These are phyloP conservation scores for Poeciliopsis infans DNA, from an alignment of 2,797 vertebrate species.

Conservation along the genomic window DNA sequence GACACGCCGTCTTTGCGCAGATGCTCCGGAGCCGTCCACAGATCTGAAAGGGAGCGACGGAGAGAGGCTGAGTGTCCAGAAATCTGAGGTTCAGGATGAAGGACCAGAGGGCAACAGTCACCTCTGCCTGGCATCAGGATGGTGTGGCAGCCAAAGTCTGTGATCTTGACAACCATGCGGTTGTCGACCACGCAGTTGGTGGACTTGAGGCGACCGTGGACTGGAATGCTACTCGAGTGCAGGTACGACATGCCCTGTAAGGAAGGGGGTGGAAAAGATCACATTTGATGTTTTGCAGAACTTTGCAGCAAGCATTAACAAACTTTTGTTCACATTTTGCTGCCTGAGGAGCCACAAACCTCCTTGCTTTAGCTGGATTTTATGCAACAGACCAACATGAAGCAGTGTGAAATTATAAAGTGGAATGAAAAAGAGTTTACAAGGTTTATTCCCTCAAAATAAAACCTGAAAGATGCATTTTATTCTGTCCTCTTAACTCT, in stretches of 20 bases:
- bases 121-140: constrained; percentile 87
- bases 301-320: background rate
- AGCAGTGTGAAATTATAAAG: background rate
- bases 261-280: background rate
- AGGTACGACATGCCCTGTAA: constrained; percentile 95
- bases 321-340: background rate
- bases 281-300: background rate
- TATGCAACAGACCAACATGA: background rate
- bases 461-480: background rate
- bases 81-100: background rate
- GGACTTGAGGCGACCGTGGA: constrained; percentile 94
- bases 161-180: constrained; percentile 98
- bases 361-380: background rate
- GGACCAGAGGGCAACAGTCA: constrained; percentile 31
- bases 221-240: constrained; percentile 90
- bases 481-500: background rate
- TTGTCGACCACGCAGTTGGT: constrained; percentile 96
- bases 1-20: constrained; percentile 85
- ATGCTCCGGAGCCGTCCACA: constrained; percentile 92
- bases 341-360: background rate
- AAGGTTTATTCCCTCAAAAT: background rate
- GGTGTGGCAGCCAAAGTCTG: constrained; percentile 93
- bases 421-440: background rate
- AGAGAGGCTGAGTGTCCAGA: background rate
- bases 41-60: constrained; percentile 54